Evolutionary conservation across 2,113 vertebrate species (phyloP), one percentile per base, ranked within the genome.

Genomic region (Muntiacus muntjak): DNA sequence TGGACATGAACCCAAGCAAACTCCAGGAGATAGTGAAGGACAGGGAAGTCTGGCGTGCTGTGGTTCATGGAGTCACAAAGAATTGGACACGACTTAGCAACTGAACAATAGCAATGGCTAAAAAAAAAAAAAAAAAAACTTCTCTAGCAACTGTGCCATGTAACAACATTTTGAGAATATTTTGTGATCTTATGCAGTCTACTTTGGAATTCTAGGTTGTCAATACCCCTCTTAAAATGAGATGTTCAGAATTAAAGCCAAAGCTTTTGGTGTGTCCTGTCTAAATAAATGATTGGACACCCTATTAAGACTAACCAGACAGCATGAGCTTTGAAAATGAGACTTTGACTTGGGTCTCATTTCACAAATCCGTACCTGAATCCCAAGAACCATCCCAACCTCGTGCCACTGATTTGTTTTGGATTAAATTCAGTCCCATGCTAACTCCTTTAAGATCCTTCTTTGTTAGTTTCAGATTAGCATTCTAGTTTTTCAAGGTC

Each of bases 401-500:
- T 55, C 86, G 26, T n/a, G 4, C 7, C 40, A 57, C 3, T 45
- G 57, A 92, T n/a, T 79, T 57, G 5, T 76, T 89, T 82, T 40
- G 71, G 47, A 90, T 50, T 62, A n/a, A 89, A 93, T 90, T 84
- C 15, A 88, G 54, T 87, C 9, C 60, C 67, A 36, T 10, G 45
- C 17, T 45, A 91, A 67, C 13, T 85, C 21, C 79, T 94, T 92
- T 5, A 71, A 95, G 82, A 57, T 62, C 28, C 15, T 94, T 82
- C 45, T 79, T 90, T 81, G 47, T 95, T 97, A 16, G 25, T 93
- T 96, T 93, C 83, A 55, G 11, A 92, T 82, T 71, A 89, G 36
- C 26, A 45, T 64, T 91, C 40, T 91, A 60, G 11, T 84, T 43
- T 97, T 45, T 67, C 87, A 92, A 88, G 71, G 4, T 76, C 78